phyloP scores from a whole-genome alignment of 1,140 invertebrate genomes.

The Bombus confusus region DNA sequence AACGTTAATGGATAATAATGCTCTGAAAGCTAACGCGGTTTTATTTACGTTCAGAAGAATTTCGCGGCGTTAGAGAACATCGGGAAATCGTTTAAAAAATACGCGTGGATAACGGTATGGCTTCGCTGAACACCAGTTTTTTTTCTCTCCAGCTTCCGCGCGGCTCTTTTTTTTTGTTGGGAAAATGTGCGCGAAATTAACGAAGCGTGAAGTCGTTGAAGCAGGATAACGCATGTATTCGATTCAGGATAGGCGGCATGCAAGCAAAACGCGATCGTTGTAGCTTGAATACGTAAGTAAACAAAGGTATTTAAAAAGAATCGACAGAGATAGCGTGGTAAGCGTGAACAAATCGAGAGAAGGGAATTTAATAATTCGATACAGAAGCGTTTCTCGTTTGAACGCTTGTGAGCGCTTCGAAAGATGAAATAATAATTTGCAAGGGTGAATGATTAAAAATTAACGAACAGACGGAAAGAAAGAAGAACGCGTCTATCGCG shows the following conservation, averaged over 20 bases:
- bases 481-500: not conserved
- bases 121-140: not conserved
- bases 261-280: not conserved
- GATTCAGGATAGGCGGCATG: too few species aligned
- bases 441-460: not conserved
- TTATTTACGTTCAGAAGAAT: not conserved
- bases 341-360: too few species aligned
- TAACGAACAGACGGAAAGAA: not conserved
- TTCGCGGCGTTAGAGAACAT: too few species aligned
- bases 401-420: not conserved
- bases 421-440: not conserved
- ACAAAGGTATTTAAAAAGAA: not conserved
- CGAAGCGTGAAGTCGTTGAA: too few species aligned
- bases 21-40: not conserved
- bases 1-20: conserved; percentile 3
- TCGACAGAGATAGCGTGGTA: not conserved
- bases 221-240: not conserved
- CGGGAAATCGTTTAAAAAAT: not conserved
- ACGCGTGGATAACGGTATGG: not conserved
- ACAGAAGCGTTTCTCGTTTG: not conserved
- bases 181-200: not conserved
- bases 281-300: not conserved
- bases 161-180: too few species aligned
- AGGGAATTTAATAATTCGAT: not conserved
- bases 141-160: too few species aligned